phyloP scores from a whole-genome alignment of 2,113 vertebrate species.

The Haemorhous mexicanus region DNA sequence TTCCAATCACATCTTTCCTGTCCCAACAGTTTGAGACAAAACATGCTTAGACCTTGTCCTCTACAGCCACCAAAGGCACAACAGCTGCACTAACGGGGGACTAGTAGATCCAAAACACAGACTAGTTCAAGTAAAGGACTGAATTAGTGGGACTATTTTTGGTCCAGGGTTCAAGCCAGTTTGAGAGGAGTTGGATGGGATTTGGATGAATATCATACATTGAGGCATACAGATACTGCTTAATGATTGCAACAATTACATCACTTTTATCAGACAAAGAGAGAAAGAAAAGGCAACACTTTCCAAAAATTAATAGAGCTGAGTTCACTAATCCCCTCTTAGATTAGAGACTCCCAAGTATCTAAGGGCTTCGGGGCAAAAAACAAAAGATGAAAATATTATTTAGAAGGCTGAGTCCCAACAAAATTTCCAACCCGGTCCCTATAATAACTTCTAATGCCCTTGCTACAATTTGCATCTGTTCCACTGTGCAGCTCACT shows the following conservation, averaged over 20 bases:
- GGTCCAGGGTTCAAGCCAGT: not conserved
- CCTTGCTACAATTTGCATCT: conserved; percentile 50
- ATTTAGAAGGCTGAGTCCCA: not conserved
- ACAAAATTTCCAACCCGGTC: conserved; percentile 30
- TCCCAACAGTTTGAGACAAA: not conserved
- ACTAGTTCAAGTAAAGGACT: not conserved
- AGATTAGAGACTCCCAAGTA: conserved; percentile 16
- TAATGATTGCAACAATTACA: not conserved
- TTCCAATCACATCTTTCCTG: not conserved
- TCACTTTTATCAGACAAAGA: not conserved
- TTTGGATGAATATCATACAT: not conserved
- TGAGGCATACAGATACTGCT: not conserved
- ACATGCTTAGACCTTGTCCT: not conserved
- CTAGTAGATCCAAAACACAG: not conserved
- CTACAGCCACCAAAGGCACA: not conserved
- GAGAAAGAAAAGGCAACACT: not conserved
- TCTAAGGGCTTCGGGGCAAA: not conserved
- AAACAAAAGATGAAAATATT: conserved; percentile 11
- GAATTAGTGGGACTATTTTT: not conserved
- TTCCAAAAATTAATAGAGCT: conserved; percentile 41
- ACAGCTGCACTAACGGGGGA: not conserved
- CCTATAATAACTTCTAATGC: conserved; percentile 53
- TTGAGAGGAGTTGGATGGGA: not conserved
- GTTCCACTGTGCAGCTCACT: conserved; percentile 8
- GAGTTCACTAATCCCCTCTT: conserved; percentile 17